Evolutionary conservation across 2,888 invertebrate species (phyloP), one percentile per base, ranked within the genome.

Genomic region (Melinaea menophilus): DNA sequence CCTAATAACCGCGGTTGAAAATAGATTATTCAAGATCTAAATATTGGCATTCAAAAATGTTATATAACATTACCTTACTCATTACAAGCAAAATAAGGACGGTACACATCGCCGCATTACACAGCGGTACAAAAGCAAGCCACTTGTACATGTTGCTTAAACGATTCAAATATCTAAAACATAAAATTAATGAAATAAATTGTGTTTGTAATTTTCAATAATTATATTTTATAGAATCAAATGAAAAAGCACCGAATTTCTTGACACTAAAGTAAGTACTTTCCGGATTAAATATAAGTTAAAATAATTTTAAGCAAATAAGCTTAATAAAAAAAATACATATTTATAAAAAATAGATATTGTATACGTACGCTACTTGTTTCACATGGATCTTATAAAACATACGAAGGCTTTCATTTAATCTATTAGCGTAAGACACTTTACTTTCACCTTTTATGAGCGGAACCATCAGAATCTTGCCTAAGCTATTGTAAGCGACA

Each of bases 131-230:
- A 11, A 84, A 66, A 3, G 79, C 69, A 0, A 79, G 70, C 85
- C 86, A 85, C 65, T 81, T 83, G 64, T 79, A 86, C 74, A 84
- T 81, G 1, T 64, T 65, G 3, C 74, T 79, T 12, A 85, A 61
- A 0, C 56, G 71, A 9, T 71, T 75, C 31, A 83, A 68, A 65
- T 77, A 87, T 34, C 86, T 86, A 72, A 54, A 80, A 80, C 33
- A 66, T 54, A 64, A 9, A 2, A 9, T 41, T 41, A n/a, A 22
- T 22, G 22, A 22, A 22, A 22, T 22, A 22, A 22, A 22, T 22
- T 22, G 22, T 22, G 22, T 22, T 22, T 22, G 22, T 22, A 22
- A 22, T 22, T 22, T 22, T 22, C 22, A 22, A 22, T 22, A 22
- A 22, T 22, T 22, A 22, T 22, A 22, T 22, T 22, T 22, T 22